phyloP scores from a whole-genome alignment of 2,888 invertebrate species.

The Diploptera punctata region DNA sequence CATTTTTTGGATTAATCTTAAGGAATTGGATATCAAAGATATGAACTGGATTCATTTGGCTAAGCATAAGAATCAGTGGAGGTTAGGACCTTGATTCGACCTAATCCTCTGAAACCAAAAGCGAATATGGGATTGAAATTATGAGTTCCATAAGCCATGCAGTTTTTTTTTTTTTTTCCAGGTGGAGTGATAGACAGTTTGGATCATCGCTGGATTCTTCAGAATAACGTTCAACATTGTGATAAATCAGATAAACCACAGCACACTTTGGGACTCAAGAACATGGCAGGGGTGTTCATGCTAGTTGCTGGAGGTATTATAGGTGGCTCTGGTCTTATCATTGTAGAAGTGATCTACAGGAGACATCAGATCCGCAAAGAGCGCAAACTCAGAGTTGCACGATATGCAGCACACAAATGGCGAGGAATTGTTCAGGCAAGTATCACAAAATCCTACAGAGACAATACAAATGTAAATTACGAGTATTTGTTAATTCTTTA shows the following conservation, averaged over 20 bases:
- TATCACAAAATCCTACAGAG: neutral
- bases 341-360: constrained; percentile 97
- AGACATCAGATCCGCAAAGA: constrained; percentile 96
- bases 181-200: constrained; percentile 97
- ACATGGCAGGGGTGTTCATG: constrained; percentile 99
- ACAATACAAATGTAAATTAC: too few species aligned
- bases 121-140: too few species aligned
- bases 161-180: too few species aligned
- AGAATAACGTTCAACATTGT: constrained; percentile 82
- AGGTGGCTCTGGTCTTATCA: constrained; percentile 94
- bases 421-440: constrained; percentile 91
- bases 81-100: too few species aligned
- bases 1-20: too few species aligned
- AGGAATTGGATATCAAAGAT: too few species aligned
- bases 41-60: too few species aligned
- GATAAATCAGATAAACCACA: constrained; percentile 95
- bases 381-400: constrained; percentile 91
- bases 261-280: constrained; percentile 95
- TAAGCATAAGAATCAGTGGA: too few species aligned
- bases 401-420: constrained; percentile 97
- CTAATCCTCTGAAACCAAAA: too few species aligned
- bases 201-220: constrained; percentile 96
- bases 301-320: constrained; percentile 96
- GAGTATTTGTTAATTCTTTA: too few species aligned
- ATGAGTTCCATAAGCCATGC: constrained; percentile 43